Evolutionary conservation across 2,113 vertebrate species (phyloP).

Genomic region (Theristicus caerulescens): DNA sequence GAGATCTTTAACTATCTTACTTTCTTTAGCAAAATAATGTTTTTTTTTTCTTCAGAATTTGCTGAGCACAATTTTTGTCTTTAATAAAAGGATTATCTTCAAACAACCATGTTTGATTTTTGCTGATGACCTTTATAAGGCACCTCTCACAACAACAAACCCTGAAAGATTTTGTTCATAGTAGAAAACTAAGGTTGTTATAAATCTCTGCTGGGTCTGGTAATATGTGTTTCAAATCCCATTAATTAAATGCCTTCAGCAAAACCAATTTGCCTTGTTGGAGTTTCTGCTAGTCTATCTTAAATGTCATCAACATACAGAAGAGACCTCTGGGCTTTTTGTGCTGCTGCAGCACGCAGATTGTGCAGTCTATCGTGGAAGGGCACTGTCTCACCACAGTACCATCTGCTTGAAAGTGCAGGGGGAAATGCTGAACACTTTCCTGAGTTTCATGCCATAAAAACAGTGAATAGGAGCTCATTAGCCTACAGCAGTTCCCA

Average conservation of each 20-base stretch:
- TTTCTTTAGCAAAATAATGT: not conserved
- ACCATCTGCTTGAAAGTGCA: slow-evolving; percentile 18
- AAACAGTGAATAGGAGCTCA: slow-evolving; percentile 24
- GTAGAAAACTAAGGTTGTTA: not conserved
- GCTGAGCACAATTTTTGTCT: not conserved
- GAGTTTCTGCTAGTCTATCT: slow-evolving; percentile 18
- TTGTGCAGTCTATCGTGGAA: not conserved
- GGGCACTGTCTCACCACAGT: not conserved
- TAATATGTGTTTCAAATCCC: not conserved
- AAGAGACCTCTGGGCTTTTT: not conserved
- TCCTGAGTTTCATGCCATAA: slow-evolving; percentile 9
- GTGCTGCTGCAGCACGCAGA: not conserved
- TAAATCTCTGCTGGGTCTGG: not conserved
- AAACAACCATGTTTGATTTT: not conserved
- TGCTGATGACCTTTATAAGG: not conserved
- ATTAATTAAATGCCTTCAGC: slow-evolving; percentile 26
- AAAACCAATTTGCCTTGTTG: not conserved
- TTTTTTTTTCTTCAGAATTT: not conserved
- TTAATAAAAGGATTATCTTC: not conserved
- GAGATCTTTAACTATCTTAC: not conserved
- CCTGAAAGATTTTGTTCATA: not conserved
- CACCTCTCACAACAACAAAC: not conserved
- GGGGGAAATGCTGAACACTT: not conserved
- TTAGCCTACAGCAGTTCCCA: slow-evolving; percentile 53
- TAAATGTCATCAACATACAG: slow-evolving; percentile 12